Percentiles rank a stretch among this genome's conserved stretches.
phyloP scores from a whole-genome alignment of 2,888 invertebrate genomes.

The Sesia bembeciformis region DNA sequence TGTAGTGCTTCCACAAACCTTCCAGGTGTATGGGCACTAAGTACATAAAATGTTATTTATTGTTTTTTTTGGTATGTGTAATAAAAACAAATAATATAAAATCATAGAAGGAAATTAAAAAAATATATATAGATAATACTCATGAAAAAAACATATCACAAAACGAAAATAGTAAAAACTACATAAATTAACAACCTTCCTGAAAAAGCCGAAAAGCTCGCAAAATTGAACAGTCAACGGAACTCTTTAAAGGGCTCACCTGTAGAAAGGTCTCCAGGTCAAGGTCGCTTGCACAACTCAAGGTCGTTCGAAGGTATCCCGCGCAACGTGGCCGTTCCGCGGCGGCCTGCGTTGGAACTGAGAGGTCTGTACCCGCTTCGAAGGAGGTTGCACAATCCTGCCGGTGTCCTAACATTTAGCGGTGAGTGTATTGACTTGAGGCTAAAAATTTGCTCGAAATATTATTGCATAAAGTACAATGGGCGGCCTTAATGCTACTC shows the following conservation, averaged over 20 bases:
- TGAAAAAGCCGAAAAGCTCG: no score
- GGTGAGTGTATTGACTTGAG: conserved; percentile 41
- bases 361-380: conserved; percentile 31
- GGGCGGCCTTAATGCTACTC: no score
- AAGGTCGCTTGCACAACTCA: conserved; percentile 47
- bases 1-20: no score
- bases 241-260: background rate
- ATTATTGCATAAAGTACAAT: no score
- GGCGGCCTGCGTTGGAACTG: conserved; percentile 53
- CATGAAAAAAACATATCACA: no score
- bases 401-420: conserved; percentile 50
- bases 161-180: background rate
- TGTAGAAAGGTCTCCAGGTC: conserved; percentile 26
- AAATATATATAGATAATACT: background rate
- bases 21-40: no score
- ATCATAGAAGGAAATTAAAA: background rate
- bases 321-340: conserved; percentile 41
- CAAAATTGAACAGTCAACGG: background rate
- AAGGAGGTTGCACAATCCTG: conserved; percentile 53
- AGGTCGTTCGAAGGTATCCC: conserved; percentile 46
- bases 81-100: no score
- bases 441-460: background rate
- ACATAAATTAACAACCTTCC: background rate
- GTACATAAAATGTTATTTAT: no score
- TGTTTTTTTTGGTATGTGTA: no score